Conservation (phyloP, 2,113 vertebrate genomes). For the Gallinago paraguaiae region DNA sequence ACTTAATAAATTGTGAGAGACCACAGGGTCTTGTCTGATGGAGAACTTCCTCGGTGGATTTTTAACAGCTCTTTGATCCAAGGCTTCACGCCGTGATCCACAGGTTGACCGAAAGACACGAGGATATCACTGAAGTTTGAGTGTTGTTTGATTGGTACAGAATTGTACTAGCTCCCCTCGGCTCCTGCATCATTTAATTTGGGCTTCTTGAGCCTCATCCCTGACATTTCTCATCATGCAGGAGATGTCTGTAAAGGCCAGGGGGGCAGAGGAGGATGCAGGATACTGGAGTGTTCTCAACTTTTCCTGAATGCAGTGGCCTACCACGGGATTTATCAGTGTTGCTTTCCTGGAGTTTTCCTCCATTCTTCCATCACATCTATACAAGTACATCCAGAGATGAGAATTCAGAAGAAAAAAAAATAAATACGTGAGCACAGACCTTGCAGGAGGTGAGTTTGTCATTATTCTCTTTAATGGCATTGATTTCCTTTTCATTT, state of each 20-base stretch:
- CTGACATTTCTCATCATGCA: neutral
- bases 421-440: conserved; percentile 11
- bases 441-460: conserved; percentile 54
- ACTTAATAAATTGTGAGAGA: neutral
- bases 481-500: conserved; percentile 73
- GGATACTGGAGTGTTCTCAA: neutral
- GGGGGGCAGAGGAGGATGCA: neutral
- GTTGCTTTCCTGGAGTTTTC: neutral
- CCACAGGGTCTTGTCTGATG: neutral
- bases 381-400: neutral
- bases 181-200: neutral
- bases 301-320: neutral
- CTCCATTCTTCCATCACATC: neutral
- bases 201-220: neutral
- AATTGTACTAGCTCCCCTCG: neutral
- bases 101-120: neutral
- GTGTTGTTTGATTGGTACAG: neutral
- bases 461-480: conserved; percentile 69
- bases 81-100: neutral
- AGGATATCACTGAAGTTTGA: neutral
- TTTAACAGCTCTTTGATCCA: conserved; percentile 7
- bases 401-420: conserved; percentile 1
- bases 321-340: neutral
- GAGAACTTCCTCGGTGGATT: neutral
- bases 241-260: neutral